Evolutionary conservation across 2,888 invertebrate genomes (phyloP).

Genomic region (Synanthedon formicaeformis): DNA sequence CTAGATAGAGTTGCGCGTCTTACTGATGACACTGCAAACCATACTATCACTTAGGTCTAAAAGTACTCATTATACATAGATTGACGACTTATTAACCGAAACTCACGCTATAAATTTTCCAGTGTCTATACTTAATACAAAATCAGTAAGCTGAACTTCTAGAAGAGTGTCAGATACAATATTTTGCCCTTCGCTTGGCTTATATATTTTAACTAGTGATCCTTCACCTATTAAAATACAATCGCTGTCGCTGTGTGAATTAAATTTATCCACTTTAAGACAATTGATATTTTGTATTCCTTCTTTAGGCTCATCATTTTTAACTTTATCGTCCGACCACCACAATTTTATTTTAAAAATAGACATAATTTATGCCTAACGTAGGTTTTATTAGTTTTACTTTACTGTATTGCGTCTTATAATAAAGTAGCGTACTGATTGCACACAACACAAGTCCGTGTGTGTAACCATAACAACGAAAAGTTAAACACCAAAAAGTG

Average conservation of each 20-base stretch:
- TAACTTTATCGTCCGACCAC: conserved; percentile 82
- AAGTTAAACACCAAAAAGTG: no score
- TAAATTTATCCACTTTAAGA: conserved; percentile 80
- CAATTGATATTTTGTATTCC: conserved; percentile 73
- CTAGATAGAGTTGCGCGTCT: no score
- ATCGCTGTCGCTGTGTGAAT: conserved; percentile 83
- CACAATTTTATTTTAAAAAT: conserved; percentile 91
- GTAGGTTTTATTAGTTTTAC: no score
- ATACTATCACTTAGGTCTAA: no score
- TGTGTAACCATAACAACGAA: no score
- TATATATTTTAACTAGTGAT: conserved; percentile 43
- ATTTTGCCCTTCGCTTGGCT: conserved; percentile 44
- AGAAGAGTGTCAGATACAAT: conserved; percentile 76
- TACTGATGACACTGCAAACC: no score
- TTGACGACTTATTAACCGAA: neutral
- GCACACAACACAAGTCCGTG: no score
- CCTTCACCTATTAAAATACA: conserved; percentile 75
- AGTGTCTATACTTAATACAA: conserved; percentile 83
- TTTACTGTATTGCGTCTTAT: no score
- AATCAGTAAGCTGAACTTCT: conserved; percentile 79
- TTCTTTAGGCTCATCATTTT: conserved; percentile 61
- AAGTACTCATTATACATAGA: no score
- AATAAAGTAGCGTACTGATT: no score
- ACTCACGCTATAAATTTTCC: conserved; percentile 90
- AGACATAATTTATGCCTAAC: conserved; percentile 75